These are phyloP conservation scores for Drosophila barbarae DNA, from an alignment of 2,888 invertebrate genomes.

Conservation along the genomic window DNA sequence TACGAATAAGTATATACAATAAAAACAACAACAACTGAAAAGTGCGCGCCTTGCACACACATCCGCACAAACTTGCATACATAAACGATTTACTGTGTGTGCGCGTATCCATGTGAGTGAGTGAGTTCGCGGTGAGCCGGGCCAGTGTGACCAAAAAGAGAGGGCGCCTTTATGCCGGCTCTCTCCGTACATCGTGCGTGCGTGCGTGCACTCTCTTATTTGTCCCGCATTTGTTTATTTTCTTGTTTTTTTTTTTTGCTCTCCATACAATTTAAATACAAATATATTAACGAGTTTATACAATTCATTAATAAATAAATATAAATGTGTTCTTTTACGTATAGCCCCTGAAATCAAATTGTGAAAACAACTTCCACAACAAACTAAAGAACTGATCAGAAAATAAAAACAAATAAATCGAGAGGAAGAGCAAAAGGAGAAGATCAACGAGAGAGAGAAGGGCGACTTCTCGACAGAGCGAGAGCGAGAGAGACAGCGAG, in stretches of 20 bases:
- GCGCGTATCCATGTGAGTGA: neutral
- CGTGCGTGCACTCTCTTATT: conserved; percentile 1
- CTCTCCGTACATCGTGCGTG: conserved; percentile 19
- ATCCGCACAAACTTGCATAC: neutral
- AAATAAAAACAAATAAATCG: neutral
- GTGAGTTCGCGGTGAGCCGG: conserved; percentile 16
- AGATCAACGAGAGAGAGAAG: conserved; percentile 2
- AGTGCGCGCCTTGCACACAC: conserved; percentile 7
- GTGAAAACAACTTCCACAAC: conserved; percentile 12
- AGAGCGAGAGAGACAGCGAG: conserved; percentile 10
- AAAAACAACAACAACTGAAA: conserved; percentile 21
- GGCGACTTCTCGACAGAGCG: neutral
- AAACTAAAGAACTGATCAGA: conserved; percentile 13
- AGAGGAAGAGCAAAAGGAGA: conserved; percentile 6
- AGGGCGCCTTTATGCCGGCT: conserved; percentile 23
- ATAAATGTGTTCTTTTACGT: conserved; percentile 6
- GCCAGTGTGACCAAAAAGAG: conserved; percentile 27
- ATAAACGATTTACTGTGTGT: conserved; percentile 7
- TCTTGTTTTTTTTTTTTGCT: neutral
- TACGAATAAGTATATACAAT: conserved; percentile 29
- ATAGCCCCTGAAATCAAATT: conserved; percentile 25
- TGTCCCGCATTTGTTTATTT: conserved; percentile 18
- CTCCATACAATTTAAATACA: neutral
- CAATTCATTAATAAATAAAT: neutral
- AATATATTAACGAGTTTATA: neutral